Conservation (phyloP, 2,888 invertebrate species). For the Nymphalis urticae region DNA sequence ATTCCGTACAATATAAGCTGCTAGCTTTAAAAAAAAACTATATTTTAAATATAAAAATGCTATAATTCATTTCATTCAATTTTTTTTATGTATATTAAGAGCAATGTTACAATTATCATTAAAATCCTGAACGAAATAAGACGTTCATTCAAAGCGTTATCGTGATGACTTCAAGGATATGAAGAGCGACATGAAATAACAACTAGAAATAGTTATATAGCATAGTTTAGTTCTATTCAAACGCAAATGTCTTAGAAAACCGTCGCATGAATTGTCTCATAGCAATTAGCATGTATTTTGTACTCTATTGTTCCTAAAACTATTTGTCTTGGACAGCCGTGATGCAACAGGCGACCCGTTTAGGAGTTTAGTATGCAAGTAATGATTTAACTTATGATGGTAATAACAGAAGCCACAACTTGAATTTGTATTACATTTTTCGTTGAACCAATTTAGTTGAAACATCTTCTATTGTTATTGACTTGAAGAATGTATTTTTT, state of each 20-base stretch:
- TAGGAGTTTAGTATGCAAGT: constrained; percentile 11
- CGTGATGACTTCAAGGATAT: constrained; percentile 29
- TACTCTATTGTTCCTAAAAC: constrained; percentile 32
- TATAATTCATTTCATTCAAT: background rate
- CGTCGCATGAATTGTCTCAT: constrained; percentile 37
- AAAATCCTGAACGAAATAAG: too few species aligned
- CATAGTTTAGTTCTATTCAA: constrained; percentile 38
- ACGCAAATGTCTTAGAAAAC: constrained; percentile 46
- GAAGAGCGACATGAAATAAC: background rate
- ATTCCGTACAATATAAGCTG: too few species aligned
- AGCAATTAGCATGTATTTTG: constrained; percentile 43
- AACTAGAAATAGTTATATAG: background rate
- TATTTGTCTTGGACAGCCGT: constrained; percentile 26
- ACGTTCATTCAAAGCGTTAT: constrained; percentile 1
- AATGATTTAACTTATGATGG: constrained; percentile 9
- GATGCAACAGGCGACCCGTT: constrained; percentile 26
- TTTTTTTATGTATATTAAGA: background rate
- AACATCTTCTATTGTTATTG: background rate
- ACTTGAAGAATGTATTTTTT: background rate
- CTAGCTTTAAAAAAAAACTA: too few species aligned
- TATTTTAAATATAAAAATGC: too few species aligned
- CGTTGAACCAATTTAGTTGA: background rate
- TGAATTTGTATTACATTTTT: background rate
- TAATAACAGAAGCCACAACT: background rate
- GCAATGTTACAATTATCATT: too few species aligned